phyloP scores from a whole-genome alignment of 1,140 invertebrate species.

The Caenorhabditis latens region DNA sequence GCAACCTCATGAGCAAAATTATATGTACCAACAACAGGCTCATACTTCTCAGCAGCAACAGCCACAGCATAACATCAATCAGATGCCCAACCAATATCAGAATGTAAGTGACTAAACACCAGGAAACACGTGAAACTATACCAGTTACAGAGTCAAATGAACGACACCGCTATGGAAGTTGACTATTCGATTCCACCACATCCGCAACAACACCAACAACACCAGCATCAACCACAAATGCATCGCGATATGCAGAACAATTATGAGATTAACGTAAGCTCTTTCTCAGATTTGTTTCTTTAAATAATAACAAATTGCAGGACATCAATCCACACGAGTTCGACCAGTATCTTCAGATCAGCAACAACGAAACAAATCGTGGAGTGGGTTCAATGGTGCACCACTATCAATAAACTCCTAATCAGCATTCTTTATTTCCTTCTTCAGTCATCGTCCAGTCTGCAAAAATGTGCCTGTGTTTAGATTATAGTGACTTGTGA shows the following conservation, averaged over 20 bases:
- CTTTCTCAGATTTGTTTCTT: background rate
- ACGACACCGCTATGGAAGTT: conserved; percentile 21
- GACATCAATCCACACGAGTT: conserved; percentile 47
- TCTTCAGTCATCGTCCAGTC: background rate
- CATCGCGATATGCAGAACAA: conserved; percentile 32
- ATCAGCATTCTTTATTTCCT: conserved; percentile 1
- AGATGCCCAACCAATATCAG: conserved; percentile 31
- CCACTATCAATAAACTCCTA: conserved; percentile 44
- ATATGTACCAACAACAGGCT: conserved; percentile 31
- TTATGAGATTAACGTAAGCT: conserved; percentile 10
- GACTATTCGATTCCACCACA: conserved; percentile 31
- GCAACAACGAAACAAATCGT: conserved; percentile 23
- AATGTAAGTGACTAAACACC: background rate
- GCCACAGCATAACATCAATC: background rate
- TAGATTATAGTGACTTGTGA: conserved; percentile 47
- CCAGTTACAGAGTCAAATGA: conserved; percentile 31
- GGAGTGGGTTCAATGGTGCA: conserved; percentile 42
- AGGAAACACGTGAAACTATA: background rate
- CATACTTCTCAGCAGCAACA: background rate
- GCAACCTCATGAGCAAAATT: conserved; percentile 4
- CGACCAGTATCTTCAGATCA: conserved; percentile 45
- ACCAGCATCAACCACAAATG: conserved; percentile 37
- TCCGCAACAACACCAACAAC: conserved; percentile 8
- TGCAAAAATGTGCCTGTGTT: conserved; percentile 17
- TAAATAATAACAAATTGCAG: background rate